Base-by-base conservation (phyloP, 2,797 vertebrate species). In the Columba guinea region DNA sequence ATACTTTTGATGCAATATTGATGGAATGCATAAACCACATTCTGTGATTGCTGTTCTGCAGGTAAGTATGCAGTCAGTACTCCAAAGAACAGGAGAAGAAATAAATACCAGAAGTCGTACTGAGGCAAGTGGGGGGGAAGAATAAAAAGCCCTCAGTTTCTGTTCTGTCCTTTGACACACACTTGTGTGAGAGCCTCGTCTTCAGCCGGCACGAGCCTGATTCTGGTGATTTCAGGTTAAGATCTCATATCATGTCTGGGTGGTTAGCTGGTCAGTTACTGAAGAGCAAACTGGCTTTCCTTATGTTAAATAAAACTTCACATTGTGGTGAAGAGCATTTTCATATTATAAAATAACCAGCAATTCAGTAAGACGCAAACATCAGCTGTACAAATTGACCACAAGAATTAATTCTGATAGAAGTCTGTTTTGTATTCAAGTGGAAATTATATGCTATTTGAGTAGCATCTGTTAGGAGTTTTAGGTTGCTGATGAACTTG, bases 391-490 rank as follows among this genome's bases (percentile, higher is more conserved):
- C 24, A 46, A 46, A 46, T 46, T 46, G 44, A 46, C 44, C 44
- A 4, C 70, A 62, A 22, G 70, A 92, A 87, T 87, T 77, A 78
- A 48, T 89, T 94, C 16, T 89, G 71, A 56, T 35, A 78, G 62
- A 84, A 78, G 65, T 35, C 81, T 75, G 39, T 53, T 84, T 93
- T 93, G 68, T 91, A 63, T 90, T 74, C 13, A 17, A 49, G 63
- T 95, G 77, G 84, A 84, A 79, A 74, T 73, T 55, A 55, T 60
- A 37, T 53, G 64, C 78, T 84, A 8, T 86, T 74, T 79, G 86
- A 67, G 76, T 82, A 89, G 87, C 80, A 84, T 91, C 89, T 96
- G 77, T 84, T 90, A 23, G 49, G 56, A 52, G 91, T 53, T 93
- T 91, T 91, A 91, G 59, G 70, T 94, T 95, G 70, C 94, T 5